phyloP scores from a whole-genome alignment of 2,113 vertebrate genomes.

The Colaptes auratus region DNA sequence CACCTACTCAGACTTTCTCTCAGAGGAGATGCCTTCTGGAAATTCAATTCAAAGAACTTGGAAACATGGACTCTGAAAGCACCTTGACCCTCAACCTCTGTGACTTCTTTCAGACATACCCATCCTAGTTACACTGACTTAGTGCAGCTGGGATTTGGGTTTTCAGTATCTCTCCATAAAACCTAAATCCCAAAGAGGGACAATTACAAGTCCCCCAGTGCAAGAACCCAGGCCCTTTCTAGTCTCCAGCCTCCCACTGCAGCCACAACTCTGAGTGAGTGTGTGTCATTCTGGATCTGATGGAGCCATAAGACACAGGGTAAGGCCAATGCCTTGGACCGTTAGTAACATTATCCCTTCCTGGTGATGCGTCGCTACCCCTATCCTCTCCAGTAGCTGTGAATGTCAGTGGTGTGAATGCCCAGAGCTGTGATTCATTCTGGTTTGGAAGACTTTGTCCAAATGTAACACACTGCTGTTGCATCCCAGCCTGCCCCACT shows the following conservation, averaged over 20 bases:
- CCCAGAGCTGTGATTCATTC: background rate
- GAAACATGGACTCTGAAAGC: background rate
- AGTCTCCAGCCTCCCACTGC: background rate
- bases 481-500: background rate
- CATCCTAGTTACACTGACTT: background rate
- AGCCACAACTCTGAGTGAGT: rapidly evolving
- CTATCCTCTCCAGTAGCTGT: background rate
- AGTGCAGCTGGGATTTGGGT: background rate
- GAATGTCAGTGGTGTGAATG: background rate
- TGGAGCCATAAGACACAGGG: rapidly evolving
- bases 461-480: background rate
- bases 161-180: background rate
- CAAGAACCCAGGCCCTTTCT: background rate
- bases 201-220: too few species aligned
- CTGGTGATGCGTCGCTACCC: background rate
- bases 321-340: too few species aligned
- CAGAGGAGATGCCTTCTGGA: background rate
- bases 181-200: background rate
- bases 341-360: background rate
- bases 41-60: background rate
- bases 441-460: background rate
- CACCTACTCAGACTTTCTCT: background rate
- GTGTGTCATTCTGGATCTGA: background rate
- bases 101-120: background rate
- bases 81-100: background rate